Conservation (phyloP, 2,113 vertebrate genomes). For the Perca flavescens region DNA sequence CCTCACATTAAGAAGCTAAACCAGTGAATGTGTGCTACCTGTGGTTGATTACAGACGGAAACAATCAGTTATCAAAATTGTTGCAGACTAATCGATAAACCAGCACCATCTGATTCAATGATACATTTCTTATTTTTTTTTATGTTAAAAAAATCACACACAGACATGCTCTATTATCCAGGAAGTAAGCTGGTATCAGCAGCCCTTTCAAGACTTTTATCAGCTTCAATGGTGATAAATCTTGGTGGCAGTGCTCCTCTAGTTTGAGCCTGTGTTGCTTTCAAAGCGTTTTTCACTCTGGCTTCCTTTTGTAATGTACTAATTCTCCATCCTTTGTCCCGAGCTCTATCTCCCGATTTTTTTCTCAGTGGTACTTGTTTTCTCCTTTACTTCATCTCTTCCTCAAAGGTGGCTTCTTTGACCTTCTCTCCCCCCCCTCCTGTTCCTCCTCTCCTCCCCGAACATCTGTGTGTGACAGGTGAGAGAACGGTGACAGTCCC, state of each 20-base stretch:
- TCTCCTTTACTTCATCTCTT: slow-evolving; percentile 38
- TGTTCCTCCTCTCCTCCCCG: slow-evolving; percentile 64
- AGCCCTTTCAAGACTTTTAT: slow-evolving; percentile 5
- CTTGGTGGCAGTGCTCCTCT: neutral
- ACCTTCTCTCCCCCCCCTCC: slow-evolving; percentile 65
- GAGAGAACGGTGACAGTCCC: slow-evolving; percentile 71
- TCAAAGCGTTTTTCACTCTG: slow-evolving; percentile 20
- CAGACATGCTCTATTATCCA: neutral
- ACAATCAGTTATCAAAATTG: neutral
- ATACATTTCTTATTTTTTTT: neutral
- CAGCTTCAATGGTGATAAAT: neutral
- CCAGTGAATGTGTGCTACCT: neutral
- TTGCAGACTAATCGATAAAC: neutral
- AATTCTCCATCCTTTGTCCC: slow-evolving; percentile 19
- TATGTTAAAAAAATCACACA: neutral
- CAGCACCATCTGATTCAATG: neutral
- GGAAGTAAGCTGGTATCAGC: neutral
- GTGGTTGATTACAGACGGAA: neutral
- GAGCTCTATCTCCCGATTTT: slow-evolving; percentile 41
- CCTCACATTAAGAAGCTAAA: neutral
- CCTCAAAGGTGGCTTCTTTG: slow-evolving; percentile 60
- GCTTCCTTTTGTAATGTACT: slow-evolving; percentile 9
- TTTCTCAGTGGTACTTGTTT: slow-evolving; percentile 21
- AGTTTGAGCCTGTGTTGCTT: slow-evolving; percentile 3
- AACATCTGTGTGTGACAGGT: slow-evolving; percentile 84